Percentiles rank a stretch among this genome's conserved stretches.
Conservation (phyloP, 92 coral and sea anemone species). For the Chrysogorgia sp. region DNA sequence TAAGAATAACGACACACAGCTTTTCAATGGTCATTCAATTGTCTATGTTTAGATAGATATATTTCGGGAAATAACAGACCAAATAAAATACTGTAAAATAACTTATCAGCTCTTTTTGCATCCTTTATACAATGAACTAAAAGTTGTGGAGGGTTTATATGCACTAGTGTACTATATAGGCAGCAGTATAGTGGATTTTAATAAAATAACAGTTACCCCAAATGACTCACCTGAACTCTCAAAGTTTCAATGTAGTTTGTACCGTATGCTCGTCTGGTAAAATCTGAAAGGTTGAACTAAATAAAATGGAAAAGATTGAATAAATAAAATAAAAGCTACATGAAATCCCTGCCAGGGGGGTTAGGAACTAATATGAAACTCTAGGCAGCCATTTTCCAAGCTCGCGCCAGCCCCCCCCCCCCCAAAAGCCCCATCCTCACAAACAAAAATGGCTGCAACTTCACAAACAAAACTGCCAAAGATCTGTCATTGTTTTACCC, state of each 20-base stretch:
- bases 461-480: background rate
- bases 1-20: too few species aligned
- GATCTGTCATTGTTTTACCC: background rate
- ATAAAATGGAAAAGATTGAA: background rate
- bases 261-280: constrained; percentile 98
- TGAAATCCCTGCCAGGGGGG: constrained; percentile 29
- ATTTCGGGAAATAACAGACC: too few species aligned
- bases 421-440: background rate
- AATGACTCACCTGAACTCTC: constrained; percentile 87
- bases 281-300: constrained; percentile 97
- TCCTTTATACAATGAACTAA: too few species aligned
- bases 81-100: too few species aligned
- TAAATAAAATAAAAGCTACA: background rate
- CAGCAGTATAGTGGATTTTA: background rate
- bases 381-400: background rate
- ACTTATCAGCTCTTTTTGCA: too few species aligned
- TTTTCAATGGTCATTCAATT: too few species aligned
- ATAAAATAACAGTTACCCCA: constrained; percentile 24
- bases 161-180: too few species aligned
- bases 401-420: constrained; percentile 23
- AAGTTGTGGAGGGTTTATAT: too few species aligned
- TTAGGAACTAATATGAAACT: too few species aligned
- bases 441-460: too few species aligned
- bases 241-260: constrained; percentile 99
- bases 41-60: too few species aligned